Evolutionary conservation across 2,888 invertebrate species (phyloP).

Genomic region (Lumbricus terrestris): DNA sequence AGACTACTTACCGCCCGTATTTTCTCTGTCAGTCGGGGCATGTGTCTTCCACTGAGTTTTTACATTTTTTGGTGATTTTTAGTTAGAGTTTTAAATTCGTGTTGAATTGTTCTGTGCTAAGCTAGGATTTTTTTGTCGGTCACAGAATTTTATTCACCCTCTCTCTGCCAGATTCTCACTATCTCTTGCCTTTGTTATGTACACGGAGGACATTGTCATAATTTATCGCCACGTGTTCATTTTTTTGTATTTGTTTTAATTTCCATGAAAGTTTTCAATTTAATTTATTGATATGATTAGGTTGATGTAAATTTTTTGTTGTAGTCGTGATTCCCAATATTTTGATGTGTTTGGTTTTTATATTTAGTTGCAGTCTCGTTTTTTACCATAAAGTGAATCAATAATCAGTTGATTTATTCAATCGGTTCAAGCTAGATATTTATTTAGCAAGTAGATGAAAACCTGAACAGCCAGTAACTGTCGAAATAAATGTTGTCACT

Average conservation of each 20-base stretch:
- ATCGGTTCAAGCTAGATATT: not conserved
- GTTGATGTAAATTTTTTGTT: not conserved
- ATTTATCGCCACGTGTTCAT: not conserved
- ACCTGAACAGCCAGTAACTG: not conserved
- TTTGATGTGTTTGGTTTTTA: constrained; percentile 3
- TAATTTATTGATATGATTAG: constrained; percentile 14
- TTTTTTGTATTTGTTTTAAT: constrained; percentile 8
- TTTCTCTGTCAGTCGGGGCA: not conserved
- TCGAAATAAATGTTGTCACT: not conserved
- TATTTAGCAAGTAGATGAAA: not conserved
- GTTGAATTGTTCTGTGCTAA: not conserved
- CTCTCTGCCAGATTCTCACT: not conserved
- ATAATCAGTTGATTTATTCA: too few relatives aligned
- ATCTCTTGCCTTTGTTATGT: constrained; percentile 7
- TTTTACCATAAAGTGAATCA: not conserved
- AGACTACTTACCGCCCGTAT: not conserved
- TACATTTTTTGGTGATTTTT: constrained; percentile 12
- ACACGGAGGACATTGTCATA: not conserved
- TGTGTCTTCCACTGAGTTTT: constrained; percentile 16
- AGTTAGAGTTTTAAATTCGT: not conserved
- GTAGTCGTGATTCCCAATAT: constrained; percentile 11
- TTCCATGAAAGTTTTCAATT: not conserved
- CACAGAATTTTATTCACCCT: constrained; percentile 4
- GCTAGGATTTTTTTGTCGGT: not conserved
- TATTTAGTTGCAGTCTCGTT: constrained; percentile 3